Evolutionary conservation across 2,797 vertebrate genomes (phyloP).

Genomic region (Protosalanx chinensis): DNA sequence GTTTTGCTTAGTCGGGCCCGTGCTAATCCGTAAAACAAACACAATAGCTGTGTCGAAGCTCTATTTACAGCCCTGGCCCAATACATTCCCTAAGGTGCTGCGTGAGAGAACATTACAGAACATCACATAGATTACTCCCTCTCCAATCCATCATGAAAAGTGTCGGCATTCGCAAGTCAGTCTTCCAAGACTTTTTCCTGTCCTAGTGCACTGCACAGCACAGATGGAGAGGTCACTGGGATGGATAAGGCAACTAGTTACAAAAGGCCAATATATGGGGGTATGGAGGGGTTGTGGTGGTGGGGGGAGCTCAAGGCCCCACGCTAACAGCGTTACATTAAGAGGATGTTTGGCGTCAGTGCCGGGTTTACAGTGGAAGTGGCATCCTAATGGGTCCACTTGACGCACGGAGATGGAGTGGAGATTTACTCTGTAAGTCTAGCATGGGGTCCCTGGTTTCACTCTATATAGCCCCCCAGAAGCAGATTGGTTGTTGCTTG

Average conservation of each 20-base stretch:
- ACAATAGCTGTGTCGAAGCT: background rate
- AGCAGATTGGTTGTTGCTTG: slow-evolving; percentile 42
- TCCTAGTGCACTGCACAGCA: no score
- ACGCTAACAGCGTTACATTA: background rate
- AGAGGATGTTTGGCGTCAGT: slow-evolving; percentile 4
- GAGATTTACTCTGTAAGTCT: slow-evolving; percentile 57
- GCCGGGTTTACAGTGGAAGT: background rate
- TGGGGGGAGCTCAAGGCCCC: background rate
- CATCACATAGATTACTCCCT: no score
- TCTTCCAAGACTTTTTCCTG: no score
- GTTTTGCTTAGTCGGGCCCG: slow-evolving; percentile 4
- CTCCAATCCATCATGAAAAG: no score
- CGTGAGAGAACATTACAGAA: background rate
- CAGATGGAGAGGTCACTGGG: background rate
- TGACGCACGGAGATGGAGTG: slow-evolving; percentile 40
- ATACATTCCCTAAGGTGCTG: background rate
- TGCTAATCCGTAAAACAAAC: slow-evolving; percentile 12
- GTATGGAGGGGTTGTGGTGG: no score
- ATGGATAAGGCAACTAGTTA: background rate
- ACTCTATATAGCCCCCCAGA: slow-evolving; percentile 38
- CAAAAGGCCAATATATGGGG: background rate
- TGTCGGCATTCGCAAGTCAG: no score
- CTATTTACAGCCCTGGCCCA: no score
- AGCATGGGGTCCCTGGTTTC: slow-evolving; percentile 32
- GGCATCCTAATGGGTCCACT: slow-evolving; percentile 9